Evolutionary conservation across 2,113 vertebrate species (phyloP).

Genomic region (Pimephales promelas): DNA sequence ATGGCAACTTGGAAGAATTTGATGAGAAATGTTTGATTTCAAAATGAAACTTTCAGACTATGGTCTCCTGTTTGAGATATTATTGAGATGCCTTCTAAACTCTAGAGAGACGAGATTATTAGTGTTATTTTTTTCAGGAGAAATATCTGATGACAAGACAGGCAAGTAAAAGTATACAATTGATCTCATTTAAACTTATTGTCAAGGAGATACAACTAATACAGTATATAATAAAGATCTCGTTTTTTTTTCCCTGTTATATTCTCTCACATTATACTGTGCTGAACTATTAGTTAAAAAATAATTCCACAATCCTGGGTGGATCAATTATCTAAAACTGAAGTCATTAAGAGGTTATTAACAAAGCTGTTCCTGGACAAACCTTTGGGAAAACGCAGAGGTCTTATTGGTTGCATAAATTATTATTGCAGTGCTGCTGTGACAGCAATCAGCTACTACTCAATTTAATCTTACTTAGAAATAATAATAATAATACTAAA

Average conservation of each 20-base stretch:
- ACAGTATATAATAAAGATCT: neutral
- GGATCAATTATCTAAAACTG: slow-evolving; percentile 20
- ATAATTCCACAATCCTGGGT: neutral
- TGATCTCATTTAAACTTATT: neutral
- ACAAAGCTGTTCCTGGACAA: neutral
- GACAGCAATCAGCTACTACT: neutral
- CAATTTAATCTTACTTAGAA: neutral
- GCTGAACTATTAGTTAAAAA: slow-evolving; percentile 15
- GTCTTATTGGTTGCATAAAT: slow-evolving; percentile 21
- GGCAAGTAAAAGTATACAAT: neutral
- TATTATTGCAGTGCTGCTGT: neutral
- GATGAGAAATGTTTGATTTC: too few relatives aligned
- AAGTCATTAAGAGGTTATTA: slow-evolving; percentile 9
- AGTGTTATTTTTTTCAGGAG: too few relatives aligned
- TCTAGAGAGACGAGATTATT: too few relatives aligned
- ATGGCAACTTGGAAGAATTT: too few relatives aligned
- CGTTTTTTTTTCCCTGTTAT: neutral
- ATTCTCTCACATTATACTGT: neutral
- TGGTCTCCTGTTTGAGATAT: too few relatives aligned
- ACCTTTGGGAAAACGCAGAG: neutral
- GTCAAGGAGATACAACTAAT: neutral
- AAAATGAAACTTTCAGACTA: too few relatives aligned
- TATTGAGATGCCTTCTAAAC: too few relatives aligned
- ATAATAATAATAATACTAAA: too few relatives aligned
- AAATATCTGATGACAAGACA: neutral